A percentile compares a stretch with the other conserved stretches of the same genome.
These are phyloP conservation scores for Choloepus didactylus DNA, from an alignment of 2,797 vertebrate species.

Conservation along the genomic window DNA sequence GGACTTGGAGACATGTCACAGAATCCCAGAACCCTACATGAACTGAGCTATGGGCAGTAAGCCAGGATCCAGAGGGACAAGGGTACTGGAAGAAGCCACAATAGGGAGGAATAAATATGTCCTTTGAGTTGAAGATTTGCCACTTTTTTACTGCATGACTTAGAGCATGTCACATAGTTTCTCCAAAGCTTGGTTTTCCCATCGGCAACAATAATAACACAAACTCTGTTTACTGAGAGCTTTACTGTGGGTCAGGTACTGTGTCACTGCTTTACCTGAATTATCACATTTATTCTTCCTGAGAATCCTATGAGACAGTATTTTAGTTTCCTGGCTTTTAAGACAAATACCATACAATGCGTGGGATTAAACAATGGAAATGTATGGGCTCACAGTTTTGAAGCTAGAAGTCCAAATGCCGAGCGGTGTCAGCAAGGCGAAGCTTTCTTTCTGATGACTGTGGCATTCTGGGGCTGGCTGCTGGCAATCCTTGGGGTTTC, in stretches of 20 bases:
- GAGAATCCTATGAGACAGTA: neutral
- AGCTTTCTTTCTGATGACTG: no score
- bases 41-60: neutral
- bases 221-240: neutral
- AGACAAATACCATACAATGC: no score
- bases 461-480: no score
- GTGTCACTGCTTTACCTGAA: neutral
- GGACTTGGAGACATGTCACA: neutral
- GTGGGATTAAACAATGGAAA: no score
- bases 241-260: neutral
- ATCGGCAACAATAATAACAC: neutral
- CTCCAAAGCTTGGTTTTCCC: neutral
- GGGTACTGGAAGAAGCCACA: neutral
- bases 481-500: no score
- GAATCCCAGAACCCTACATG: neutral
- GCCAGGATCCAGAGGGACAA: neutral
- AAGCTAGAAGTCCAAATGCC: no score
- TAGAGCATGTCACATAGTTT: neutral
- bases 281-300: neutral
- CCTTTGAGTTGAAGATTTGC: neutral
- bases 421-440: no score
- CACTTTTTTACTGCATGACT: neutral
- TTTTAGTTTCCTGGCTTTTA: no score
- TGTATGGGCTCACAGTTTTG: no score
- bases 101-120: neutral